Conservation (phyloP, 2,113 vertebrate genomes). For the Stercorarius parasiticus region DNA sequence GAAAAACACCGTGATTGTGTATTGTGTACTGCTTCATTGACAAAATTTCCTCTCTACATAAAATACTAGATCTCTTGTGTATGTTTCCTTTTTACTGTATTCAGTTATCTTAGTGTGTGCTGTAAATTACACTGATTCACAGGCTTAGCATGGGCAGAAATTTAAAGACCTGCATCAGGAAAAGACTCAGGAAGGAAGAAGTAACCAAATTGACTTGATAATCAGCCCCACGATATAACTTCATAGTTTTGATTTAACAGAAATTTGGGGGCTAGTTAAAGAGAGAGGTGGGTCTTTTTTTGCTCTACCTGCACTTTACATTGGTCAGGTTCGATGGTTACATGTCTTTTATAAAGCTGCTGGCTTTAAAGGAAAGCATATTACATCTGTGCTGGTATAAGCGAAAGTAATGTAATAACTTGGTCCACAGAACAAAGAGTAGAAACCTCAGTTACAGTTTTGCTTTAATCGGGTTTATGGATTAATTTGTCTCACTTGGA, state of each 20-base stretch:
- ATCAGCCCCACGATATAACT: constrained; percentile 61
- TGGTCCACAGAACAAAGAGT: background rate
- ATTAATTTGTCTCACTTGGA: constrained; percentile 53
- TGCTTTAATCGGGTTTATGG: constrained; percentile 48
- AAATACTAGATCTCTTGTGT: constrained; percentile 15
- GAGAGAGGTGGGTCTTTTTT: background rate
- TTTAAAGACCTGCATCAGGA: constrained; percentile 48
- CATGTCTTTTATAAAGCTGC: background rate
- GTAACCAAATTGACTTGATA: constrained; percentile 23
- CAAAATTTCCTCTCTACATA: background rate
- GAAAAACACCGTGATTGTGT: background rate
- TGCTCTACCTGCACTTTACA: background rate
- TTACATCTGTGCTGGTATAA: background rate
- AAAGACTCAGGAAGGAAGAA: constrained; percentile 26
- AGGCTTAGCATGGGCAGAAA: background rate
- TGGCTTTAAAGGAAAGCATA: background rate
- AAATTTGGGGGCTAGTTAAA: background rate
- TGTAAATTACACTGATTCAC: constrained; percentile 47
- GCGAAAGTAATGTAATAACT: background rate
- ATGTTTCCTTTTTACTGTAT: constrained; percentile 22
- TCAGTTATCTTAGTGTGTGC: constrained; percentile 22
- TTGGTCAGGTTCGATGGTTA: background rate
- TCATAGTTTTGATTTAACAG: constrained; percentile 13
- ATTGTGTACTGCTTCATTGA: background rate
- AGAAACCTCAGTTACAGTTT: constrained; percentile 33